These are phyloP conservation scores for Atrina japonica DNA, from an alignment of 2,888 invertebrate species.

Conservation along the genomic window DNA sequence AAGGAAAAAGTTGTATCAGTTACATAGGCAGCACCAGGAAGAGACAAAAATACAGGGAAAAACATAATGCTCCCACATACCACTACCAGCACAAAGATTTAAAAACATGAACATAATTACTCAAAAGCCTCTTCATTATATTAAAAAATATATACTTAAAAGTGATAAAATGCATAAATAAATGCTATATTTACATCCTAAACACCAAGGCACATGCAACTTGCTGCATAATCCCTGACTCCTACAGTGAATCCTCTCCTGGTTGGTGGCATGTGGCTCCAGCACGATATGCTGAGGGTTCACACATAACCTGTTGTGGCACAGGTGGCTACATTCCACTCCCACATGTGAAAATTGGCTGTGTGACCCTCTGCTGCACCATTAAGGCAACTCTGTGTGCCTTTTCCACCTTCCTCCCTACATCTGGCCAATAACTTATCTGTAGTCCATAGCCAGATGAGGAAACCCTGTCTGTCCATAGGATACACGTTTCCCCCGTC, in stretches of 20 bases:
- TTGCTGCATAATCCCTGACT: not conserved
- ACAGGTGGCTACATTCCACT: conserved; percentile 12
- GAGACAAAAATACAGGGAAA: too few species aligned
- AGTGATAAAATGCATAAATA: too few species aligned
- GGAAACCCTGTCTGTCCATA: not conserved
- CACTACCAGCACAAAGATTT: too few species aligned
- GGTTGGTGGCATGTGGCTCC: conserved; percentile 7
- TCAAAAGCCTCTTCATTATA: too few species aligned
- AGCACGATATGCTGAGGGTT: conserved; percentile 5
- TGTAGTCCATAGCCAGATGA: conserved; percentile 4
- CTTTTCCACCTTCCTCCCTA: conserved; percentile 8
- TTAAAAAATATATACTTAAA: too few species aligned
- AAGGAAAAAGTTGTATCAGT: too few species aligned
- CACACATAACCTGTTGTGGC: conserved; percentile 3
- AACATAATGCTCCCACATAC: not conserved
- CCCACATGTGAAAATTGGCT: not conserved
- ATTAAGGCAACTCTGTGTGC: too few species aligned
- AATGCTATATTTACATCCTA: too few species aligned
- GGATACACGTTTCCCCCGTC: not conserved
- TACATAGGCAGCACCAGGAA: too few species aligned
- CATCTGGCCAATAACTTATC: too few species aligned
- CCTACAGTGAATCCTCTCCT: not conserved
- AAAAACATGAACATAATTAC: too few species aligned
- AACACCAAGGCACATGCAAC: not conserved
- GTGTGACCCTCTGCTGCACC: too few species aligned